phyloP scores from a whole-genome alignment of 2,888 invertebrate species.

The Therioaphis trifolii region DNA sequence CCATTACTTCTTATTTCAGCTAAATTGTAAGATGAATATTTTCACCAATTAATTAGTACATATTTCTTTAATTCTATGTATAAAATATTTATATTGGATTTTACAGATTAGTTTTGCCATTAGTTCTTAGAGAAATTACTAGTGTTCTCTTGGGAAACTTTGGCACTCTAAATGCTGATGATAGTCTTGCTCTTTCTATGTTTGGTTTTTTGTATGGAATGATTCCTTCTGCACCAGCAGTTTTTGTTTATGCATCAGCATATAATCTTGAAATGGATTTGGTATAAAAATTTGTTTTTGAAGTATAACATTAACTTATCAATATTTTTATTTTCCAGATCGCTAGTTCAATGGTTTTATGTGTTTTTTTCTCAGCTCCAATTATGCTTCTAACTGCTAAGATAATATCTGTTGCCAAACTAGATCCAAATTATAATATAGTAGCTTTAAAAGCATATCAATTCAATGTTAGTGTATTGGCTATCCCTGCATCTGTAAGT shows the following conservation, averaged over 20 bases:
- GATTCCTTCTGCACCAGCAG: constrained; percentile 95
- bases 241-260: constrained; percentile 91
- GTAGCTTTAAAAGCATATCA: constrained; percentile 82
- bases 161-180: constrained; percentile 75
- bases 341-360: constrained; percentile 93
- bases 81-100: constrained; percentile 26
- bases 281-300: constrained; percentile 71
- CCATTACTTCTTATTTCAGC: constrained; percentile 89
- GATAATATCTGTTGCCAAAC: constrained; percentile 84
- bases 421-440: constrained; percentile 79
- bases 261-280: constrained; percentile 88
- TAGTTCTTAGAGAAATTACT: constrained; percentile 87
- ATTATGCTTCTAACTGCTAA: constrained; percentile 95
- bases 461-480: constrained; percentile 85
- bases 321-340: constrained; percentile 73
- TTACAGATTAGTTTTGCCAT: constrained; percentile 80
- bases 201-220: constrained; percentile 96
- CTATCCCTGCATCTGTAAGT: constrained; percentile 78
- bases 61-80: not conserved
- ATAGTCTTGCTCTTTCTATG: constrained; percentile 85
- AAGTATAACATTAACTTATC: constrained; percentile 37
- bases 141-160: constrained; percentile 76
- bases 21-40: constrained; percentile 76
- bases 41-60: not conserved
- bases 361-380: constrained; percentile 93